Base-by-base conservation (phyloP, 2,113 vertebrate species). In the Saguinus imperator region DNA sequence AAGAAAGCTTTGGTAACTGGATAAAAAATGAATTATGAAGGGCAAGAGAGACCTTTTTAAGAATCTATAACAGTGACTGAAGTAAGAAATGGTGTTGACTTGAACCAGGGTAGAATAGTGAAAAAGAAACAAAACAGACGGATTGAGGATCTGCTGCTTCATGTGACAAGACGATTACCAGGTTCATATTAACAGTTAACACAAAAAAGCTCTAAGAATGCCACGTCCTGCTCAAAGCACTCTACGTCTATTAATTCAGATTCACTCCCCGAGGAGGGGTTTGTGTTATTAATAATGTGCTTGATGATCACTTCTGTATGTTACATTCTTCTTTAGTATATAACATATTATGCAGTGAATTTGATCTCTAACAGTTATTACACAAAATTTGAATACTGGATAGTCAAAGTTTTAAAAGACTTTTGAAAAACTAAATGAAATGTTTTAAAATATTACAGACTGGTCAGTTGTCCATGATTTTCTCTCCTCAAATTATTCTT, bases 161-260 rank as follows among this genome's bases (percentile, higher is more conserved):
- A 25, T 0, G 1, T 17, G 68, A 52, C 0, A 3, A 57, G 20
- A 32, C 1, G 40, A 70, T 3, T 23, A 16, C 9, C 8, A 2
- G 40, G 58, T 6, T 27, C 45, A 79, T 5, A 55, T 11, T 27
- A 66, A n/a, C 0, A 12, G 45, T 32, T 11, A 73, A 64, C 29
- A 32, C 29, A 64, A 29, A 64, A 14, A 64, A 32, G 7, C 32
- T 48, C 48, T 45, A 76, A 45, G 68, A 64, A 40, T 20, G n/a
- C n/a, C 73, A 6, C 6, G 21, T 35, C 20, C 27, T 55, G 45
- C 6, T 55, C 7, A 29, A 48, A 58, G n/a, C 2, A 37, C 6
- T 21, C 27, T 5, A 0, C 3, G 6, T 58, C 45, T 79, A 37
- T 37, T 35, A 77, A 73, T 6, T 57, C 40, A 77, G 77, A 84